These are phyloP conservation scores for Cyanocitta stelleri DNA, from an alignment of 2,113 vertebrate genomes.

Conservation along the genomic window DNA sequence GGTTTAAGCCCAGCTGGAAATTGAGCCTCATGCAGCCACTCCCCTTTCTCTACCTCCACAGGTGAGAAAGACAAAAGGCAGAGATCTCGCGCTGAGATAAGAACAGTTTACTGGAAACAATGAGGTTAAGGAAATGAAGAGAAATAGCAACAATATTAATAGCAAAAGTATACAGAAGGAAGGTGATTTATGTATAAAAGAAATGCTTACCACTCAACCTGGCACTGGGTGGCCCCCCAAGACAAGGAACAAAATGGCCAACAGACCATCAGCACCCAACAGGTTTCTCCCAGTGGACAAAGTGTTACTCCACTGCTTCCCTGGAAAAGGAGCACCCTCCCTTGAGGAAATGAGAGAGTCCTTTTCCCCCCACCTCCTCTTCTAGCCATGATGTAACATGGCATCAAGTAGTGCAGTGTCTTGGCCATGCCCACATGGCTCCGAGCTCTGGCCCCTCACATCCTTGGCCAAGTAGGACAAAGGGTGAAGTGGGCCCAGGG, in stretches of 20 bases:
- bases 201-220: background rate
- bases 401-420: background rate
- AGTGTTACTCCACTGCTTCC: background rate
- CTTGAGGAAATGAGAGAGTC: background rate
- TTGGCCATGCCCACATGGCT: background rate
- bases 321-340: accelerated
- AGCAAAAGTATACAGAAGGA: background rate
- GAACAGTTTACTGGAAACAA: background rate
- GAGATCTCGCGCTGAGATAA: background rate
- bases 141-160: background rate
- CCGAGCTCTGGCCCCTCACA: background rate
- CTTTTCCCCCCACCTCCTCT: background rate
- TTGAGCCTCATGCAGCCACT: background rate
- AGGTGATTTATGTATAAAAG: background rate
- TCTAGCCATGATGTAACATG: background rate
- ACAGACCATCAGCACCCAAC: background rate
- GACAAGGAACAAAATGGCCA: background rate
- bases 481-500: background rate
- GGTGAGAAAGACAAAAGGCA: background rate
- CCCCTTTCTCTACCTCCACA: background rate
- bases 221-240: background rate
- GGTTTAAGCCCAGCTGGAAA: background rate
- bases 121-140: background rate
- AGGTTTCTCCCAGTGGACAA: background rate
- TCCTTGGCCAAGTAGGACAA: background rate